Conservation (phyloP, 2,888 invertebrate genomes). For the Plutella xylostella region DNA sequence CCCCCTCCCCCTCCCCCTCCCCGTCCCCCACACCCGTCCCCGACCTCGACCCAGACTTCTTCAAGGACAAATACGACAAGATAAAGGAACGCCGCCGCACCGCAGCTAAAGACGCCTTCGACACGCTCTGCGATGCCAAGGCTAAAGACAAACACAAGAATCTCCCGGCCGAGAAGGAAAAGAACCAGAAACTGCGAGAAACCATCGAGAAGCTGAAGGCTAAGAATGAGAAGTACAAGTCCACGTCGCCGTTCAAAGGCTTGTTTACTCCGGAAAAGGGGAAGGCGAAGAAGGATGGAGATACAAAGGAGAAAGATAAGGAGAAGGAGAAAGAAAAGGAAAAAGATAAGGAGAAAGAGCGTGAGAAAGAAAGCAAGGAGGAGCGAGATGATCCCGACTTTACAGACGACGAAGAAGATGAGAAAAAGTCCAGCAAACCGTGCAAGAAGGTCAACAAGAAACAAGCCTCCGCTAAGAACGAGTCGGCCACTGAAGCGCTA, state of each 20-base stretch:
- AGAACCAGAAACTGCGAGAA: slow-evolving; percentile 62
- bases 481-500: slow-evolving; percentile 66
- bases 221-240: slow-evolving; percentile 69
- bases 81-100: slow-evolving; percentile 72
- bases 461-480: slow-evolving; percentile 57
- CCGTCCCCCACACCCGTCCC: slow-evolving; percentile 30
- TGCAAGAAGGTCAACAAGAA: slow-evolving; percentile 51
- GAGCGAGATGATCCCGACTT: slow-evolving; percentile 26
- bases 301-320: slow-evolving; percentile 3
- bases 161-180: slow-evolving; percentile 52
- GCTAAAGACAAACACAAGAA: slow-evolving; percentile 55
- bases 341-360: too few species aligned
- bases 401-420: slow-evolving; percentile 27
- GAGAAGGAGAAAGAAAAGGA: too few species aligned
- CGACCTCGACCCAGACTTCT: slow-evolving; percentile 47
- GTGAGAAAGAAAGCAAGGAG: slow-evolving; percentile 29
- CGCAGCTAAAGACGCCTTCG: slow-evolving; percentile 57
- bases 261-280: too few species aligned
- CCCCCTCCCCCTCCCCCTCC: slow-evolving; percentile 49
- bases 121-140: slow-evolving; percentile 56
- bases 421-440: slow-evolving; percentile 17
- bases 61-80: slow-evolving; percentile 72
- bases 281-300: slow-evolving; percentile 20
- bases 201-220: slow-evolving; percentile 75
- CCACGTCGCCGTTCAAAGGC: slow-evolving; percentile 39